Percentiles rank a stretch among this genome's conserved stretches.
Evolutionary conservation across 1,140 invertebrate genomes (phyloP).

Genomic region (Hirudo medicinalis): DNA sequence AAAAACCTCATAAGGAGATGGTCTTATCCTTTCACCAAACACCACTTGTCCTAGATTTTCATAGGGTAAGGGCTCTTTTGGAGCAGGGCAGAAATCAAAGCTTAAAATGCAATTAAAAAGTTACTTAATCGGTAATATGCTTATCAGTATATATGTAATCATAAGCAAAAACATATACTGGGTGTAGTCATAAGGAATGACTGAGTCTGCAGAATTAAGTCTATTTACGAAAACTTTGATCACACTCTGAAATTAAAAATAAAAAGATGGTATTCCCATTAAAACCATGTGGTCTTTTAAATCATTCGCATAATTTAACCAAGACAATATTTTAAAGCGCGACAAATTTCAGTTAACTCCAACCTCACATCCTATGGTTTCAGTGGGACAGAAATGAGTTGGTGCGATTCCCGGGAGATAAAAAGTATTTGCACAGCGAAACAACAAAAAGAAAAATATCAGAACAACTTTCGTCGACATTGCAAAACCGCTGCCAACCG

Average conservation of each 20-base stretch:
- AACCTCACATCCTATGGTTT: neutral
- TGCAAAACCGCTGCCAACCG: neutral
- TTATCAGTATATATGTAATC: neutral
- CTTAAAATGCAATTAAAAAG: slow-evolving; percentile 34
- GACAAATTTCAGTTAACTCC: neutral
- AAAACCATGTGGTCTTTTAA: no score
- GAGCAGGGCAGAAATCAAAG: slow-evolving; percentile 79
- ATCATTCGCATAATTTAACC: no score
- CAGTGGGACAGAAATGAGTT: slow-evolving; percentile 5
- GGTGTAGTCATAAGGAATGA: slow-evolving; percentile 94
- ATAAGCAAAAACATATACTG: slow-evolving; percentile 51
- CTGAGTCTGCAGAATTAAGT: slow-evolving; percentile 84
- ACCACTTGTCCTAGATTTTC: slow-evolving; percentile 97
- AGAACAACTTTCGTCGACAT: neutral
- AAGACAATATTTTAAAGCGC: no score
- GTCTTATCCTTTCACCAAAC: slow-evolving; percentile 88
- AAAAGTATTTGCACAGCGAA: neutral
- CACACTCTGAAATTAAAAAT: slow-evolving; percentile 55
- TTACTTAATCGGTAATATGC: neutral
- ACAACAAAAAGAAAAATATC: neutral
- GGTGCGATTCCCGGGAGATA: slow-evolving; percentile 19
- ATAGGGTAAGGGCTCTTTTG: slow-evolving; percentile 56
- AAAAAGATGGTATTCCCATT: neutral
- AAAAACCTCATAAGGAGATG: slow-evolving; percentile 68
- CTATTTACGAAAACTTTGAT: slow-evolving; percentile 83